Base-by-base conservation (phyloP, 2,888 invertebrate genomes). In the Dicycla oo region DNA sequence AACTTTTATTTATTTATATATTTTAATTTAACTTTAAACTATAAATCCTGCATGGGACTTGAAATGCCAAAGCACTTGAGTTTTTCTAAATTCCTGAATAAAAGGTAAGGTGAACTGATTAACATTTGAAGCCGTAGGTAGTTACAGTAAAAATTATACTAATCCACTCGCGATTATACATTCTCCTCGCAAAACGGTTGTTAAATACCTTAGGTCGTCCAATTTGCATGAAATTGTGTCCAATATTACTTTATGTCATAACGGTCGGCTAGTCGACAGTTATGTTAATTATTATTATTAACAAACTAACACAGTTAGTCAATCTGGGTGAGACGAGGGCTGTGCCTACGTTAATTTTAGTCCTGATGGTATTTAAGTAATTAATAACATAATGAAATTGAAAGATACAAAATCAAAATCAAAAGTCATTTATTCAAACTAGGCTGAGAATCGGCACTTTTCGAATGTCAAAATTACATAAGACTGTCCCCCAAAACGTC, bases 221-320 rank as follows among this genome's bases (percentile, higher is more conserved):
- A 57, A 83, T 85, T 83, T 77, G 74, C 83, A 80, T 78, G 65
- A 71, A 81, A 83, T 81, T 77, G 77, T 81, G 78, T 75, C 51
- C 40, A 75, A 75, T 77, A 77, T 82, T 62, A 78, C 61, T 66
- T 77, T 56, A 63, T 63, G 61, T 67, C 53, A 38, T 47, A 62
- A 49, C 30, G 43, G 43, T 49, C 51, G 66, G 51, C 56, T 47
- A 66, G 51, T 34, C 34, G 40, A 26, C 69, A 54, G 51, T 70
- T 68, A 58, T 67, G 63, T 54, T 71, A 45, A 30, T 69, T 2
- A 57, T 58, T 18, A 34, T 43, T 38, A 49, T 70, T 34, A 47
- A 20, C n/a, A 43, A 60, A 60, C 30, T 64, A 63, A 43, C 6
- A 8, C 34, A 45, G 34, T 53, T 51, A 74, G 7, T n/a, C 23